Evolutionary conservation across 2,888 invertebrate species (phyloP).

Genomic region (Thymelicus lineola): DNA sequence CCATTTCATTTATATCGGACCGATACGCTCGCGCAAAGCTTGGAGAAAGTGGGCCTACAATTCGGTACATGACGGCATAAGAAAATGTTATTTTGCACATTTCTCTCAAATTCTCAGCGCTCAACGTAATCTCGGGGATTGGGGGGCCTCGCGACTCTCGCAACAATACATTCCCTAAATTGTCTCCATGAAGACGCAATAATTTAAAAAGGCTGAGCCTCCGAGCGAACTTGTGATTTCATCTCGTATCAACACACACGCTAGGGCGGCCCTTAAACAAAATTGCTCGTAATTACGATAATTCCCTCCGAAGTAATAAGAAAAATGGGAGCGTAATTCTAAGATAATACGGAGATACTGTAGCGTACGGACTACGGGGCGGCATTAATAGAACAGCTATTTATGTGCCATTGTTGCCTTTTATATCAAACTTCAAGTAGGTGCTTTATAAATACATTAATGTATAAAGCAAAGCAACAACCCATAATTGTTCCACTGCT

Average conservation of each 20-base stretch:
- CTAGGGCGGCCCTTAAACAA: conserved; percentile 21
- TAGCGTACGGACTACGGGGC: background rate
- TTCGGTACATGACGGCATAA: conserved; percentile 52
- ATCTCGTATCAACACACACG: conserved; percentile 32
- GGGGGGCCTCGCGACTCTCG: conserved; percentile 50
- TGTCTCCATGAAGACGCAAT: conserved; percentile 75
- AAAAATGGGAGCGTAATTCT: conserved; percentile 4
- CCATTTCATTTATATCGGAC: conserved; percentile 41
- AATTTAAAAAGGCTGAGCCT: conserved; percentile 63
- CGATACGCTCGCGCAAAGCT: conserved; percentile 24
- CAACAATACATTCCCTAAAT: conserved; percentile 72
- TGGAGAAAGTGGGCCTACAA: conserved; percentile 31
- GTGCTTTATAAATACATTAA: too few species aligned
- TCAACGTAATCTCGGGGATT: conserved; percentile 65
- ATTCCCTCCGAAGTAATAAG: background rate
- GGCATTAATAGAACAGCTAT: too few species aligned
- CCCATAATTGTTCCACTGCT: too few species aligned
- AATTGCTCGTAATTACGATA: conserved; percentile 30
- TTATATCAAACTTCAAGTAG: too few species aligned
- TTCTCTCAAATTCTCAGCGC: conserved; percentile 59
- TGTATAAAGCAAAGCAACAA: too few species aligned
- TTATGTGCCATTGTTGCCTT: too few species aligned
- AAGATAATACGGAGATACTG: background rate
- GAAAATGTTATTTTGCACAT: conserved; percentile 67
- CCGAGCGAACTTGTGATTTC: conserved; percentile 41